Evolutionary conservation across 1,140 invertebrate species (phyloP), one percentile per base, ranked within the genome.

Genomic region (Argopecten irradians): DNA sequence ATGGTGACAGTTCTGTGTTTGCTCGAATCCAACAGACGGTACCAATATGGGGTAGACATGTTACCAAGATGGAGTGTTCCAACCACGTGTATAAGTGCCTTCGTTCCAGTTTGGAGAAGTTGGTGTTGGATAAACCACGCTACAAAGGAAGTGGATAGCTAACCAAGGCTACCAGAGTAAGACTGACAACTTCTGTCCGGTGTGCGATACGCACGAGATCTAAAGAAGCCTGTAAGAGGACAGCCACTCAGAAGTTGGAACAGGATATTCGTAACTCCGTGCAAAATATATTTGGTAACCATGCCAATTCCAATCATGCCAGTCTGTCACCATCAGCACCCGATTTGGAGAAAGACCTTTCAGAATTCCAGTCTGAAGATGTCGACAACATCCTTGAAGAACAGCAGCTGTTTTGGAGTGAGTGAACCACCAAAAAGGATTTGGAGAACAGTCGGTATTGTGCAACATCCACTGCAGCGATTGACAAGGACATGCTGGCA

Each of bases 1-100:
- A 96, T 92, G 95, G 95, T 22, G 96, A 96, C 89, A 94, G 93
- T 22, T 95, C 89, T 71, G 94, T 95, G 11, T 94, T 93, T 83
- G 88, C 89, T 14, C 92, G 90, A 90, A 93, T 96, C n/a, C 7
- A 88, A 28, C 87, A 94, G 83, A 83, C 82, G 28, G 89, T 90
- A 28, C 92, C 92, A 0, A 95, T 95, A 88, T 85, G 84, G 83
- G 88, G 90, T 0, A 85, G 93, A 88, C 88, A 14, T 46, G 92
- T 95, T 5, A 92, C 93, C 90, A 96, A 96, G 93, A 92, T 95
- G 34, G 90, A 94, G 87, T 94, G 93, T 82, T 87, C 86, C 83
- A 93, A 94, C 86, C 93, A 94, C 89, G 84, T 90, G 11, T 84
- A 43, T 92, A 96, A 92, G 94, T 96, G 71, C 95, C 95, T 91